A percentile compares a stretch with the other conserved stretches of the same genome.
Evolutionary conservation across 2,113 vertebrate species (phyloP).

Genomic region (Apaloderma vittatum): DNA sequence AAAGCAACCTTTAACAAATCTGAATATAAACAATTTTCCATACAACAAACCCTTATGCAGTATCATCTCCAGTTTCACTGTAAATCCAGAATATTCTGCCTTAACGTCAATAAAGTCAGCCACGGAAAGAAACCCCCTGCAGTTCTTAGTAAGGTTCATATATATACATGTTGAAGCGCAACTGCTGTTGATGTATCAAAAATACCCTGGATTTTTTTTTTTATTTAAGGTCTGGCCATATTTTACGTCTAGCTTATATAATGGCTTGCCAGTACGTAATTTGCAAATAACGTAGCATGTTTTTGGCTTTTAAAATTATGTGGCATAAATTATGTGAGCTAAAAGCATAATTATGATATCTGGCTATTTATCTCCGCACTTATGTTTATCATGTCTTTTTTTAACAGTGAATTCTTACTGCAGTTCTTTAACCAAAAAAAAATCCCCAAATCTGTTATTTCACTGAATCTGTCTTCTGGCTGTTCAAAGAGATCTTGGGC

Average conservation of each 20-base stretch:
- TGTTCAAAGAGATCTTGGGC: neutral
- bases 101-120: neutral
- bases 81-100: neutral
- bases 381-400: neutral
- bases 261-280: neutral
- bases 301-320: neutral
- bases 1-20: neutral
- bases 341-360: neutral
- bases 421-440: neutral
- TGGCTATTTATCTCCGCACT: neutral
- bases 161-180: neutral
- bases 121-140: neutral
- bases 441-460: neutral
- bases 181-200: neutral
- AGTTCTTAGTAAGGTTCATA: neutral
- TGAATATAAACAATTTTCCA: neutral
- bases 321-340: neutral
- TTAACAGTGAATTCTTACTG: neutral
- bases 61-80: neutral
- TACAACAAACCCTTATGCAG: neutral
- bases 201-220: neutral
- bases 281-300: neutral
- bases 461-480: neutral
- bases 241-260: neutral
- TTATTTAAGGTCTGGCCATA: neutral